These are phyloP conservation scores for Caiman crocodilus DNA, from an alignment of 2,797 vertebrate species.

Conservation along the genomic window DNA sequence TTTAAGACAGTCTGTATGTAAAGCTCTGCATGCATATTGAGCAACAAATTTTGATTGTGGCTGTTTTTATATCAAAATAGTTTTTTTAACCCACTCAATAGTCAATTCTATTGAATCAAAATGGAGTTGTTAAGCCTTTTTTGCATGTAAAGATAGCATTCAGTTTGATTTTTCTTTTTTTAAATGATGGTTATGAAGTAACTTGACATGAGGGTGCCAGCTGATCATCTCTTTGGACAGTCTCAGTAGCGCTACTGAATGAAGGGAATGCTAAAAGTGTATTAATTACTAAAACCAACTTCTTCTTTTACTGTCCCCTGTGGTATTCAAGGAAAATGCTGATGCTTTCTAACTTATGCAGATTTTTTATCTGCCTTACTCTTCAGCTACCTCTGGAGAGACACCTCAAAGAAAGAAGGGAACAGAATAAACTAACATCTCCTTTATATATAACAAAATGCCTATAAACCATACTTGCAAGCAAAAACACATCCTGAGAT, in stretches of 20 bases:
- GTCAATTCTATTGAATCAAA: constrained; percentile 53
- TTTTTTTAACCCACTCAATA: constrained; percentile 58
- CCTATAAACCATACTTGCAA: not conserved
- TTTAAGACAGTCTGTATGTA: constrained; percentile 11
- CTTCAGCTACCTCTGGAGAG: constrained; percentile 12
- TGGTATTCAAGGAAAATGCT: not conserved
- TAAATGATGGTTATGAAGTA: constrained; percentile 52
- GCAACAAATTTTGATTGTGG: not conserved
- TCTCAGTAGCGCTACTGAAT: constrained; percentile 47
- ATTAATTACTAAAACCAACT: constrained; percentile 13
- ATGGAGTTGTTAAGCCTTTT: constrained; percentile 49
- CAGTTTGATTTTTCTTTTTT: constrained; percentile 47
- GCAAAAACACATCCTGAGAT: constrained; percentile 17
- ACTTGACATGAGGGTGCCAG: constrained; percentile 45
- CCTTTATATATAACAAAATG: not conserved
- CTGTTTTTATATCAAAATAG: constrained; percentile 59
- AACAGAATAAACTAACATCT: not conserved
- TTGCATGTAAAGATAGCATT: not conserved
- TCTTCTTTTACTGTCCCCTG: not conserved
- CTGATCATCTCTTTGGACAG: constrained; percentile 52
- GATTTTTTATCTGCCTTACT: not conserved
- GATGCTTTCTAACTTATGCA: not conserved
- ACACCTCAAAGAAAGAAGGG: not conserved
- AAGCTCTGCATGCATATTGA: constrained; percentile 10
- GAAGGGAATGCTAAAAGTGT: constrained; percentile 27